phyloP scores from a whole-genome alignment of 1,140 invertebrate genomes.

The Orussus abietinus region DNA sequence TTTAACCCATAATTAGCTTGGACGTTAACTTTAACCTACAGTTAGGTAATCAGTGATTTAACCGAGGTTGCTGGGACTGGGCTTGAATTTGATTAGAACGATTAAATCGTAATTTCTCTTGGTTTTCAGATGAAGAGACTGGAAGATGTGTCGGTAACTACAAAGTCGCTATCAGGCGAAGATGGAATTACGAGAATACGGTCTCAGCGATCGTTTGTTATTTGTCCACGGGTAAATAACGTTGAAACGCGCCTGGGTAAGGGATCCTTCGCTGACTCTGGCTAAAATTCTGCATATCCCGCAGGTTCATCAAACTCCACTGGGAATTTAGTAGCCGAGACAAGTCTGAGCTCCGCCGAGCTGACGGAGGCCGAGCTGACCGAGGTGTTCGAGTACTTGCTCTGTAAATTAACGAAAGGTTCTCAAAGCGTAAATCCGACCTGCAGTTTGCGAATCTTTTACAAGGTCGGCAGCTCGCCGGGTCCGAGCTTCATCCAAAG shows the following conservation, averaged over 20 bases:
- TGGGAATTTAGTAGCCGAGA: conserved; percentile 60
- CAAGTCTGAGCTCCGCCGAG: conserved; percentile 55
- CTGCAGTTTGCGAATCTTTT: conserved; percentile 71
- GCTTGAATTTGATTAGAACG: too few species aligned
- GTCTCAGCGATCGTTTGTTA: conserved; percentile 80
- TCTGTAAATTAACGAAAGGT: conserved; percentile 68
- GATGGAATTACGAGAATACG: conserved; percentile 86
- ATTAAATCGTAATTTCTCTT: conserved; percentile 10
- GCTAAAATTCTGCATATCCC: conserved; percentile 7
- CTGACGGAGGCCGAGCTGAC: conserved; percentile 60
- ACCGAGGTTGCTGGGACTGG: too few species aligned
- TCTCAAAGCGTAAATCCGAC: conserved; percentile 60
- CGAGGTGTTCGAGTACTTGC: conserved; percentile 68
- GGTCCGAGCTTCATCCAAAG: conserved; percentile 55
- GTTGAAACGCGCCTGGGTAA: too few species aligned
- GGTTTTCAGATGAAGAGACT: conserved; percentile 77
- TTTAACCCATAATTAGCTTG: too few species aligned
- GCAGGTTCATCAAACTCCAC: conserved; percentile 63
- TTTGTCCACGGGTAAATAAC: conserved; percentile 63
- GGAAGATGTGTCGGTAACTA: conserved; percentile 76
- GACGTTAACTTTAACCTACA: too few species aligned
- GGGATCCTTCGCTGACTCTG: too few species aligned
- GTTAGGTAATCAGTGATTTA: too few species aligned
- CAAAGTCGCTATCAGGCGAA: conserved; percentile 73
- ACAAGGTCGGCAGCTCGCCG: conserved; percentile 61